Conservation (phyloP, 2,888 invertebrate species). For the Archips crataeganus region DNA sequence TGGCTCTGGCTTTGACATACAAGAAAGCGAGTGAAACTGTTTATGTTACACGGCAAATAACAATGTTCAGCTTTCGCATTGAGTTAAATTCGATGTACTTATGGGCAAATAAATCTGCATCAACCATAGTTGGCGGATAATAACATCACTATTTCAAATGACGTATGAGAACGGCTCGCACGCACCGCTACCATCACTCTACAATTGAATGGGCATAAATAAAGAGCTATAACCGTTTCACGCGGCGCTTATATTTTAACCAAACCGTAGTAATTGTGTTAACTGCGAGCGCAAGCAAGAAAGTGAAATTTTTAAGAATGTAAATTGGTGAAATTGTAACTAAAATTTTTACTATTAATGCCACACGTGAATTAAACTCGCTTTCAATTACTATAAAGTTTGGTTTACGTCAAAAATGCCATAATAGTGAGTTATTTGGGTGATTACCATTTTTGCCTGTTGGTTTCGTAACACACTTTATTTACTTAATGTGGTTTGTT, state of each 20-base stretch:
- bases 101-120: constrained; percentile 33
- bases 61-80: constrained; percentile 36
- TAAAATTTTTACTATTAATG: constrained; percentile 37
- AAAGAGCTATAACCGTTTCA: constrained; percentile 46
- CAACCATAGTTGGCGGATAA: constrained; percentile 26
- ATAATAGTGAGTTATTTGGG: neutral
- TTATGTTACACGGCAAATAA: constrained; percentile 28
- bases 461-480: neutral
- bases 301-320: constrained; percentile 60
- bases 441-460: neutral
- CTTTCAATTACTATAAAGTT: constrained; percentile 35
- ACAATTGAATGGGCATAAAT: constrained; percentile 43
- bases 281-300: constrained; percentile 55
- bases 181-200: constrained; percentile 41
- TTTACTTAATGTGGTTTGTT: neutral
- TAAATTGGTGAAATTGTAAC: constrained; percentile 59
- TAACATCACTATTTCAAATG: constrained; percentile 36
- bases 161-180: constrained; percentile 21
- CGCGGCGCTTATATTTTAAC: constrained; percentile 48
- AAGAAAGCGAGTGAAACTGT: constrained; percentile 37
- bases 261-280: constrained; percentile 52
- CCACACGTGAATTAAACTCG: constrained; percentile 34
- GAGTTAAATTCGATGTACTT: constrained; percentile 27
- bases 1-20: neutral
- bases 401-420: constrained; percentile 26